These are phyloP conservation scores for Lamproptera curius DNA, from an alignment of 2,888 invertebrate genomes.

Conservation along the genomic window DNA sequence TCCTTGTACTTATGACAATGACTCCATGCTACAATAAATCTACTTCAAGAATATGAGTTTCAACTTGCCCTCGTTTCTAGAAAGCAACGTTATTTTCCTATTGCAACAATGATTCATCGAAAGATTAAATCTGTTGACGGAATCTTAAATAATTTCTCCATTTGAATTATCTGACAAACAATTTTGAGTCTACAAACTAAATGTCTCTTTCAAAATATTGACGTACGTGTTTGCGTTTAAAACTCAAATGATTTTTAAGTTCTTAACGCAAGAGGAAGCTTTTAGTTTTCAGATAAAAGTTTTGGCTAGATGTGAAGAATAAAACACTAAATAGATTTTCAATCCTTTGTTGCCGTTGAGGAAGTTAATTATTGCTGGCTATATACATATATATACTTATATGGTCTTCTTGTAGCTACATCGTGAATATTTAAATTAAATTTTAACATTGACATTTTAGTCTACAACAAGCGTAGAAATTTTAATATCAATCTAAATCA, in stretches of 20 bases:
- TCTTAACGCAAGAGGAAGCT: too few relatives aligned
- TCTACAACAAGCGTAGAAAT: too few relatives aligned
- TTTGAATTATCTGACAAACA: conserved; percentile 35
- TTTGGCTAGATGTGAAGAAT: too few relatives aligned
- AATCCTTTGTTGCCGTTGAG: too few relatives aligned
- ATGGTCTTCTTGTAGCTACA: too few relatives aligned
- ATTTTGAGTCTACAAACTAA: conserved; percentile 39
- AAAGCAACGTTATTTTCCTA: conserved; percentile 39
- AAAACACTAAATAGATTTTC: too few relatives aligned
- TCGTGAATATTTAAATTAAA: too few relatives aligned
- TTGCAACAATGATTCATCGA: conserved; percentile 50
- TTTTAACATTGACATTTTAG: too few relatives aligned
- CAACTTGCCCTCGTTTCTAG: conserved; percentile 74
- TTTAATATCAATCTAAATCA: too few relatives aligned
- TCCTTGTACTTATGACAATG: conserved; percentile 53
- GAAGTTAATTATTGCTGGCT: too few relatives aligned
- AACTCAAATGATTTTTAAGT: conserved; percentile 5
- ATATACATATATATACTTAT: too few relatives aligned
- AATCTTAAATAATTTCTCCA: conserved; percentile 31
- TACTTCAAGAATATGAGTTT: conserved; percentile 72
- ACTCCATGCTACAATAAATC: conserved; percentile 78
- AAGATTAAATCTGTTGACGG: conserved; percentile 24
- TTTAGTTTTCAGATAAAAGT: too few relatives aligned
- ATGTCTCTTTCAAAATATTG: conserved; percentile 5
- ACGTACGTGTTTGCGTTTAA: conserved; percentile 3